These are phyloP conservation scores for Trichonephila clavata DNA, from an alignment of 1,140 invertebrate genomes.

Conservation along the genomic window DNA sequence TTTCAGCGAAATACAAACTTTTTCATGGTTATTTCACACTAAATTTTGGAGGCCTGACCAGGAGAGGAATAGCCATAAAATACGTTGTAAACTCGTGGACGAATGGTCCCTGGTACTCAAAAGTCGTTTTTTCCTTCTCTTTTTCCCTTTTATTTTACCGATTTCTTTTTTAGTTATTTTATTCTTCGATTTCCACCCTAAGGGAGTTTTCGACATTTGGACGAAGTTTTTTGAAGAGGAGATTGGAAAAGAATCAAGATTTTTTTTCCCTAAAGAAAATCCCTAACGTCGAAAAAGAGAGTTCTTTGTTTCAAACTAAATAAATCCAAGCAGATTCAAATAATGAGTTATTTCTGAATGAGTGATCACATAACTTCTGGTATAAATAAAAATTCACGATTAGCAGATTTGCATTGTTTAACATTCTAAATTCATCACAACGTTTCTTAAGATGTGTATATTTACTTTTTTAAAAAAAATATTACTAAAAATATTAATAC, in stretches of 20 bases:
- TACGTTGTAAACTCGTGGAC: conserved; percentile 41
- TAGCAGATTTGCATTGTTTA: too few species aligned
- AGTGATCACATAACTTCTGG: too few species aligned
- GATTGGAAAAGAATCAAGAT: background rate
- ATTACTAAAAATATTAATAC: too few species aligned
- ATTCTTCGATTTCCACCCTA: background rate
- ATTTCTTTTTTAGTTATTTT: background rate
- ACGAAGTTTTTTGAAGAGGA: background rate
- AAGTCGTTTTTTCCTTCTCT: conserved; percentile 4
- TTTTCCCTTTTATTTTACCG: background rate
- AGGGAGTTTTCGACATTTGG: background rate
- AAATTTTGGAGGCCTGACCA: conserved; percentile 52
- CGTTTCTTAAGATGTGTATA: too few species aligned
- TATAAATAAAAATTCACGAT: too few species aligned
- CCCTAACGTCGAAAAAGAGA: background rate
- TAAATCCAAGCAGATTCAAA: too few species aligned
- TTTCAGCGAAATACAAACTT: conserved; percentile 63
- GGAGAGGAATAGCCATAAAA: conserved; percentile 41
- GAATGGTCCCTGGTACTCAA: conserved; percentile 24
- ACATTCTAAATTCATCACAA: too few species aligned
- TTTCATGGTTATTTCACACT: conserved; percentile 66
- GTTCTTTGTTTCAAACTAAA: too few species aligned
- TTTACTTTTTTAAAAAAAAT: too few species aligned
- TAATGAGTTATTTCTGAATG: too few species aligned
- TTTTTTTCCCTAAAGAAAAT: background rate